phyloP scores from a whole-genome alignment of 2,797 vertebrate species.

The Podargus strigoides region DNA sequence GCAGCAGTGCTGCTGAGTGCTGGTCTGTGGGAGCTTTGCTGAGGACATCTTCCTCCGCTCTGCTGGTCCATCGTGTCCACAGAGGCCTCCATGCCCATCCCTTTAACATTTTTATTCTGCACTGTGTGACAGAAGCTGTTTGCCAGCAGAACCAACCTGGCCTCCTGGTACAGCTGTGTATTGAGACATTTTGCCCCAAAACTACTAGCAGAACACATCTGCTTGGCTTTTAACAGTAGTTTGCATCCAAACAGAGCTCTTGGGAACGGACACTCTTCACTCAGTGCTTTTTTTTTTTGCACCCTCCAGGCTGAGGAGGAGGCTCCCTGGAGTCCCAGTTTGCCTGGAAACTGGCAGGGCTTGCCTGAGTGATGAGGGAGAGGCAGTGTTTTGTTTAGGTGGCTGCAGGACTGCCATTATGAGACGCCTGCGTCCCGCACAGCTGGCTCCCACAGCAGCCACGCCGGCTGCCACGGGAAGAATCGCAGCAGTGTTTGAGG shows the following conservation, averaged over 20 bases:
- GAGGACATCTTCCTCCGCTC: neutral
- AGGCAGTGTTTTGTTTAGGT: neutral
- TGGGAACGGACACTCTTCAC: neutral
- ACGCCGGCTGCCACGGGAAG: neutral
- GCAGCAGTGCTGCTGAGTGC: fast-evolving
- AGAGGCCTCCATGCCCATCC: too few relatives aligned
- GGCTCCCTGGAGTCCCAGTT: neutral
- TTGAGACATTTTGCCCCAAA: neutral
- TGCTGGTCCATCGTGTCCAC: fast-evolving
- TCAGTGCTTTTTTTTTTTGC: too few relatives aligned
- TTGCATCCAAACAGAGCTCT: neutral
- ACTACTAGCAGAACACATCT: too few relatives aligned
- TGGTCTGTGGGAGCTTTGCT: neutral
- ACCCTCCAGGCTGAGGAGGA: too few relatives aligned
- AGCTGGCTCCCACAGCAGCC: neutral
- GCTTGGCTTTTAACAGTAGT: neutral
- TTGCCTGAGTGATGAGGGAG: neutral
- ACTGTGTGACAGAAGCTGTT: neutral
- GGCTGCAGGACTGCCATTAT: neutral
- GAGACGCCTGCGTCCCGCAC: neutral
- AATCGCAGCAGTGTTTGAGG: neutral
- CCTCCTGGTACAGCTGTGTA: neutral
- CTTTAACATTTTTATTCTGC: fast-evolving
- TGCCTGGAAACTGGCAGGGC: neutral
- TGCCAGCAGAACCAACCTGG: neutral